Conservation (phyloP, 2,797 vertebrate genomes). For the Austrolebias charrua region DNA sequence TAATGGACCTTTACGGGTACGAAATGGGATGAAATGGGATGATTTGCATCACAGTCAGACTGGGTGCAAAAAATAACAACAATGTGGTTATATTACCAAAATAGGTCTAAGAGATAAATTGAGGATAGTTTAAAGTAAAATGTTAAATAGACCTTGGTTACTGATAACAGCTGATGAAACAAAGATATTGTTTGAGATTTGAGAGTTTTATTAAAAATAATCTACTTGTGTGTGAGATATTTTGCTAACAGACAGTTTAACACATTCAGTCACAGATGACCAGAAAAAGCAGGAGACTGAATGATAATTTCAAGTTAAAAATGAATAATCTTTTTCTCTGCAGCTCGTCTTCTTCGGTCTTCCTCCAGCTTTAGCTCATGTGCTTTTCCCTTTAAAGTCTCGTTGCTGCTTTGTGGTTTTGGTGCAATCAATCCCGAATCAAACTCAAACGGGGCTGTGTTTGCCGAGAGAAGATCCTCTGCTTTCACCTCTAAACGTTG, state of each 20-base stretch:
- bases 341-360: constrained; percentile 12
- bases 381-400: constrained; percentile 40
- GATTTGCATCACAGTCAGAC: too few species aligned
- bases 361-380: constrained; percentile 21
- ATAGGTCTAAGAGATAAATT: neutral
- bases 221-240: too few species aligned
- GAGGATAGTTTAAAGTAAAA: neutral
- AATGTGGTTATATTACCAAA: constrained; percentile 2
- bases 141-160: neutral
- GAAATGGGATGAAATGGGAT: too few species aligned
- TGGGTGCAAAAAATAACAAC: constrained; percentile 10
- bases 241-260: too few species aligned
- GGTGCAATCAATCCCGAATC: constrained; percentile 30
- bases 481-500: constrained; percentile 14
- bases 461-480: constrained; percentile 20
- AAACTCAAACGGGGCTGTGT: constrained; percentile 19
- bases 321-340: neutral
- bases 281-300: too few species aligned
- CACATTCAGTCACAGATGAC: too few species aligned
- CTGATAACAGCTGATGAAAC: too few species aligned
- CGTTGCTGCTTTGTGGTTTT: constrained; percentile 43
- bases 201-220: too few species aligned
- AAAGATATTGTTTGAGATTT: too few species aligned
- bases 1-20: too few species aligned
- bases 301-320: too few species aligned